A percentile compares a stretch with the other conserved stretches of the same genome.
Conservation (phyloP, 2,888 invertebrate genomes). For the Saturnia japonica region DNA sequence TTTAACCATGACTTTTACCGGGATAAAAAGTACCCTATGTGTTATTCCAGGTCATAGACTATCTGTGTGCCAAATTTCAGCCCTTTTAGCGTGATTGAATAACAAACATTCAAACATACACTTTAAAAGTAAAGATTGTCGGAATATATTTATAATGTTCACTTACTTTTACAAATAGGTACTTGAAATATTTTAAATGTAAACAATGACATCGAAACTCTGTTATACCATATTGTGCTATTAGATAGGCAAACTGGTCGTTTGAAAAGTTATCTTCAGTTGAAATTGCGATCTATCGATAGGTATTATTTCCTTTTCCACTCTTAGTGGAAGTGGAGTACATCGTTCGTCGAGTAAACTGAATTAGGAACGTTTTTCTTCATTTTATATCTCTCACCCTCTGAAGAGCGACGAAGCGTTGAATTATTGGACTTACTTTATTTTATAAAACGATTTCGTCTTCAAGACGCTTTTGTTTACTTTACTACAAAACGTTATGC, state of each 20-base stretch:
- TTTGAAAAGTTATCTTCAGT: constrained; percentile 47
- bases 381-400: constrained; percentile 70
- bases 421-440: constrained; percentile 60
- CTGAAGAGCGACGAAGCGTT: constrained; percentile 70
- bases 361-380: constrained; percentile 77
- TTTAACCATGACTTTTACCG: no score
- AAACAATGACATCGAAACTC: not conserved
- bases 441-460: constrained; percentile 73
- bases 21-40: no score
- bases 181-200: not conserved
- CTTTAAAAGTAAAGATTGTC: no score
- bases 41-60: no score
- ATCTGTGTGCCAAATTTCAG: no score
- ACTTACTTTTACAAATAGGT: no score
- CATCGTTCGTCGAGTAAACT: constrained; percentile 67
- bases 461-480: constrained; percentile 68
- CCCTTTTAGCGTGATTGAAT: no score
- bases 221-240: not conserved
- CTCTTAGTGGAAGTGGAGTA: constrained; percentile 58
- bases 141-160: no score
- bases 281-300: constrained; percentile 52
- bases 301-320: constrained; percentile 63
- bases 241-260: not conserved
- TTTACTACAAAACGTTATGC: constrained; percentile 60
- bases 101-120: no score